Conservation (phyloP, 2,888 invertebrate species). For the Cryptocheilus praepositus region DNA sequence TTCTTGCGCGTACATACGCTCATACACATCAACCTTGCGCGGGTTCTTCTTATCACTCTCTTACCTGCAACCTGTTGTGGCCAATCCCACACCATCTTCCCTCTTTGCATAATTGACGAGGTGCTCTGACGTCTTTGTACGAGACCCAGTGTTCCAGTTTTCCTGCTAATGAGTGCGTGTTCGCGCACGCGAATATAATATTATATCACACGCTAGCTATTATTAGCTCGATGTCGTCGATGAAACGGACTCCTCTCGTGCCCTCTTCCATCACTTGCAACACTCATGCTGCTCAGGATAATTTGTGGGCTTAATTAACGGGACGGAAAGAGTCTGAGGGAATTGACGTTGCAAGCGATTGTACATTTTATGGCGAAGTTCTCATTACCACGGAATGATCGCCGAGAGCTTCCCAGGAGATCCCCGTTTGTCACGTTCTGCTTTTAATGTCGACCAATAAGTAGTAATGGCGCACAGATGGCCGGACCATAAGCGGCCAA, state of each 20-base stretch:
- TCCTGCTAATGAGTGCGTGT: no score
- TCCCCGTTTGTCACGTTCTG: conserved; percentile 14
- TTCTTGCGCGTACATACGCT: neutral
- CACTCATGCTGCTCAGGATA: no score
- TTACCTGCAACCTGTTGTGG: conserved; percentile 7
- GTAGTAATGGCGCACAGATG: conserved; percentile 23
- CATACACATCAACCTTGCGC: neutral
- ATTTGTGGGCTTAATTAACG: no score
- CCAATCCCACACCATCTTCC: neutral
- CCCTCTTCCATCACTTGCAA: no score
- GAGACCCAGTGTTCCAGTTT: no score
- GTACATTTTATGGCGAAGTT: no score
- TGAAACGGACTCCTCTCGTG: no score
- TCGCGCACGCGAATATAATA: no score
- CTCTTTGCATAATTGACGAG: conserved; percentile 9
- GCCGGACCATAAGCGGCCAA: conserved; percentile 17
- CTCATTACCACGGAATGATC: no score
- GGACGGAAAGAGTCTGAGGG: neutral
- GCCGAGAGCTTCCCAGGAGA: neutral
- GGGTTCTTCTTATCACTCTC: neutral
- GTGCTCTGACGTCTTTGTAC: neutral
- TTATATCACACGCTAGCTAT: no score
- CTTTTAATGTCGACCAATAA: conserved; percentile 18
- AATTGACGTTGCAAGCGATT: no score
- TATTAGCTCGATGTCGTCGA: no score